phyloP scores from a whole-genome alignment of 2,113 vertebrate species.

The Gracilinanus agilis region DNA sequence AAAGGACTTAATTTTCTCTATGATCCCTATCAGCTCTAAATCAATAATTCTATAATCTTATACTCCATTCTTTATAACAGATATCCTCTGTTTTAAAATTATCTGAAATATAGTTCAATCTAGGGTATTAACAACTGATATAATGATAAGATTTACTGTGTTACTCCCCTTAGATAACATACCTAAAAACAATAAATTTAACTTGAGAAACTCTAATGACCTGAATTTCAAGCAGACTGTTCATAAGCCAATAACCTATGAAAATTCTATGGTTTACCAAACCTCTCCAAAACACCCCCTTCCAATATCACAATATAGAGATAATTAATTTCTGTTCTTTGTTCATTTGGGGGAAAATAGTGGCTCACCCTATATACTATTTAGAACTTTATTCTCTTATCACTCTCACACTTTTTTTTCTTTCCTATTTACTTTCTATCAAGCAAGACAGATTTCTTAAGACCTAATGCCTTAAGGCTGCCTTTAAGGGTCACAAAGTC shows the following conservation, averaged over 20 bases:
- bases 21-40: not conserved
- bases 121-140: not conserved
- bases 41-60: not conserved
- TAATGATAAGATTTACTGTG: not conserved
- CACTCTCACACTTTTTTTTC: not conserved
- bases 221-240: not conserved
- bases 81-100: not conserved
- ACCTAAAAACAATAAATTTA: not conserved
- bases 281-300: not conserved
- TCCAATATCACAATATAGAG: not conserved
- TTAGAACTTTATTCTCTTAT: not conserved
- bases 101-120: not conserved
- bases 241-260: not conserved
- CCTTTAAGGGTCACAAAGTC: not conserved
- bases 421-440: not conserved
- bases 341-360: not conserved
- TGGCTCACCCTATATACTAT: not conserved
- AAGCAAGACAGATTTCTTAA: not conserved
- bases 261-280: not conserved
- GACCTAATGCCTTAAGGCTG: not conserved
- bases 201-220: not conserved
- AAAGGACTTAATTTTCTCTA: not conserved
- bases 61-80: not conserved
- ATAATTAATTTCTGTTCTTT: not conserved
- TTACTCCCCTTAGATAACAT: not conserved